A percentile compares a stretch with the other conserved stretches of the same genome.
Evolutionary conservation across 1,140 invertebrate species (phyloP).

Genomic region (Drosophila parabipectinata): DNA sequence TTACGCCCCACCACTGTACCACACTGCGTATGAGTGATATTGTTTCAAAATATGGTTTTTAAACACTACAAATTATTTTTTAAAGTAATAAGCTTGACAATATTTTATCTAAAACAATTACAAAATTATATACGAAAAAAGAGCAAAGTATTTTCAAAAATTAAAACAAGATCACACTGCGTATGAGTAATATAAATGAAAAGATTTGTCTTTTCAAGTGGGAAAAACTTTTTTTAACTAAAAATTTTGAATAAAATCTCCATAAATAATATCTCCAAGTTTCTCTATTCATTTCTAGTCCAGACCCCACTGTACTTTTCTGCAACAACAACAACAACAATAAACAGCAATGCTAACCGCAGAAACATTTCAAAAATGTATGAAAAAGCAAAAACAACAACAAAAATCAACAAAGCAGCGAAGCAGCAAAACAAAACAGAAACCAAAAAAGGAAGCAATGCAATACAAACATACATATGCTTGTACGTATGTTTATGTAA

Average conservation of each 20-base stretch:
- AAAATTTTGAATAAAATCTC: not conserved
- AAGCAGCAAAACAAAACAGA: conserved; percentile 40
- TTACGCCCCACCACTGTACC: too few species aligned
- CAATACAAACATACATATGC: conserved; percentile 19
- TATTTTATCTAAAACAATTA: too few species aligned
- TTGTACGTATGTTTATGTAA: not conserved
- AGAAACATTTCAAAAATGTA: conserved; percentile 66
- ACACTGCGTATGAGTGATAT: not conserved
- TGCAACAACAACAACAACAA: not conserved
- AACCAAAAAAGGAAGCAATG: conserved; percentile 40
- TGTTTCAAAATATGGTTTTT: too few species aligned
- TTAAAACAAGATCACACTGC: not conserved
- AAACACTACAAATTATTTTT: too few species aligned
- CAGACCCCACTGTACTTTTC: conserved; percentile 10
- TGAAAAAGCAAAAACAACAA: conserved; percentile 15
- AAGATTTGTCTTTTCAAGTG: too few species aligned
- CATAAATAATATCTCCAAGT: too few species aligned
- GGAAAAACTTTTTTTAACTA: not conserved
- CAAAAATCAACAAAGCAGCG: conserved; percentile 36
- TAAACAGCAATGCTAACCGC: conserved; percentile 39
- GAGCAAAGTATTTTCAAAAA: too few species aligned
- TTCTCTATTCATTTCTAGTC: not conserved
- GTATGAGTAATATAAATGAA: not conserved
- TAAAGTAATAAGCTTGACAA: too few species aligned
- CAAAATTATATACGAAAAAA: too few species aligned